Evolutionary conservation across 2,113 vertebrate species (phyloP).

Genomic region (Cromileptes altivelis): DNA sequence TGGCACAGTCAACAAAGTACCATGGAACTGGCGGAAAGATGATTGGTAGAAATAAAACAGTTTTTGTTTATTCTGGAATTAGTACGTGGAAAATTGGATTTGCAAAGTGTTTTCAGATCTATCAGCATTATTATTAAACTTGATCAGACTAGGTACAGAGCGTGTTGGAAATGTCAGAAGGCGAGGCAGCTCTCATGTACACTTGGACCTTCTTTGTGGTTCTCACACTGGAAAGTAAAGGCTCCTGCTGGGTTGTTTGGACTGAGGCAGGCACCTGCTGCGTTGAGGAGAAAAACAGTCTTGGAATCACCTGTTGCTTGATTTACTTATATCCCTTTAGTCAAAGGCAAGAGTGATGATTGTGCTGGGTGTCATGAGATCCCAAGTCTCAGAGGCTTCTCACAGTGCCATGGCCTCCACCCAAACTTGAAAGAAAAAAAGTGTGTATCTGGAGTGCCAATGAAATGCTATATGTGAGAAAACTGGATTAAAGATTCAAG

Average conservation of each 20-base stretch:
- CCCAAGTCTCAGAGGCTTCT: conserved; percentile 38
- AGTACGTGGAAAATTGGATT: not conserved
- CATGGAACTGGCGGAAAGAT: not conserved
- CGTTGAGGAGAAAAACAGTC: conserved; percentile 40
- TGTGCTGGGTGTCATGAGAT: conserved; percentile 47
- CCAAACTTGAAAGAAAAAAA: not conserved
- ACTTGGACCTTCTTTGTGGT: conserved; percentile 13
- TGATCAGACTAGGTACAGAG: not conserved
- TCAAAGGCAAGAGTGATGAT: conserved; percentile 33
- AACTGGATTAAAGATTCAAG: conserved; percentile 13
- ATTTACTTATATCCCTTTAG: conserved; percentile 26
- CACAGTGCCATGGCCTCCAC: conserved; percentile 28
- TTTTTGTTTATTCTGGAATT: not conserved
- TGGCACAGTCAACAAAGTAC: not conserved
- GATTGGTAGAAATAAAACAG: not conserved
- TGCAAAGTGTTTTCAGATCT: conserved; percentile 4
- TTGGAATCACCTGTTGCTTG: conserved; percentile 53
- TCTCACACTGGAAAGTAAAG: conserved; percentile 42
- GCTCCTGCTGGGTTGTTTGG: conserved; percentile 47
- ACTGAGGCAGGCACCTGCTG: conserved; percentile 38
- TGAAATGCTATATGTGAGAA: conserved; percentile 14
- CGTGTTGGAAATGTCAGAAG: conserved; percentile 5
- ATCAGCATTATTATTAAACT: not conserved
- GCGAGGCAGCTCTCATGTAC: not conserved
- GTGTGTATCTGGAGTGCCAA: not conserved